Conservation (phyloP, 2,797 vertebrate species). For the Myoxocephalus aenaeus region DNA sequence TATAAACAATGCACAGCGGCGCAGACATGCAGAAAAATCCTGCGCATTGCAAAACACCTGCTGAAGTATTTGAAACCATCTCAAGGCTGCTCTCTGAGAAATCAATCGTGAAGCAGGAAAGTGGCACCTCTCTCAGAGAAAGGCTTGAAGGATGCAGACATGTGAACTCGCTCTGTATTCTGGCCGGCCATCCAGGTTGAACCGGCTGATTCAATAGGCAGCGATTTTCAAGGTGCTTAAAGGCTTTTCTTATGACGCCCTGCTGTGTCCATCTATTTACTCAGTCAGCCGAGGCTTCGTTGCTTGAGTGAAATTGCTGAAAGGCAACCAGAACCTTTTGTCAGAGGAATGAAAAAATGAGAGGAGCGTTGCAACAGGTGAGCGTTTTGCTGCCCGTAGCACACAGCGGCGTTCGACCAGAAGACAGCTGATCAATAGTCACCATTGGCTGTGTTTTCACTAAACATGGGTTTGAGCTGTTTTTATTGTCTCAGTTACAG, state of each 20-base stretch:
- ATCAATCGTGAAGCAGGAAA: neutral
- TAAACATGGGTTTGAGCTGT: neutral
- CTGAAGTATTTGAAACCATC: conserved; percentile 2
- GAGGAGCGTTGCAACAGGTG: neutral
- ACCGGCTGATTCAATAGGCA: conserved; percentile 28
- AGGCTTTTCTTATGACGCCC: conserved; percentile 24
- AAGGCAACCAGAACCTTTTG: neutral
- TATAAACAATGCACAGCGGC: neutral
- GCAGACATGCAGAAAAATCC: neutral
- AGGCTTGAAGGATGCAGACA: neutral
- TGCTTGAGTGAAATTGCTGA: neutral
- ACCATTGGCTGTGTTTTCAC: neutral
- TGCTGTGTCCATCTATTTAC: conserved; percentile 15
- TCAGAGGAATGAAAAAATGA: neutral
- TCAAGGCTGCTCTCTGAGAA: neutral
- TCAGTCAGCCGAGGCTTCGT: neutral
- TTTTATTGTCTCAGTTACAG: neutral
- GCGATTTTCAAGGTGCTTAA: conserved; percentile 14
- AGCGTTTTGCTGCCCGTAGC: neutral
- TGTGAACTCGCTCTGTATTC: conserved; percentile 6
- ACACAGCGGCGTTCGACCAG: neutral
- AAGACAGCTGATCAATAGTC: neutral
- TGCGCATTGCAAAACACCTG: neutral
- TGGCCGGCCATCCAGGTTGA: neutral
- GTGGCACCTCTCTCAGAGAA: neutral